Evolutionary conservation across 2,113 vertebrate genomes (phyloP).

Genomic region (Anolis carolinensis): DNA sequence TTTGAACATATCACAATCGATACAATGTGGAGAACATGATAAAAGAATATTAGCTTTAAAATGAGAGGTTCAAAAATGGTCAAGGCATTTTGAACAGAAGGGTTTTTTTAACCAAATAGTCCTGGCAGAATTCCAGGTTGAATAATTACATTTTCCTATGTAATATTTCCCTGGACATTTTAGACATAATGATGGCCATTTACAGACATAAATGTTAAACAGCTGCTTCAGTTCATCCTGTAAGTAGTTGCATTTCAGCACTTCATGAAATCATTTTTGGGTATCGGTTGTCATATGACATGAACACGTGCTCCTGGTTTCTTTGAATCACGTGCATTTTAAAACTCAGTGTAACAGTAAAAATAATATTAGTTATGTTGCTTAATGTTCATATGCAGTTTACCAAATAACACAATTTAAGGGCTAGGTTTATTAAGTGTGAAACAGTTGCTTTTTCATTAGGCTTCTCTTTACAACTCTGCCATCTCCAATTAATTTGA

Average conservation of each 20-base stretch:
- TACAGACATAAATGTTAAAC: constrained; percentile 36
- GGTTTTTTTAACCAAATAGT: constrained; percentile 30
- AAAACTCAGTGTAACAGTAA: background rate
- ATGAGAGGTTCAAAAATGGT: background rate
- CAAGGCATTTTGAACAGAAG: background rate
- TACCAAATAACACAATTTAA: background rate
- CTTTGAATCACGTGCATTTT: background rate
- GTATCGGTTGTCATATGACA: constrained; percentile 25
- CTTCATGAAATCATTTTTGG: constrained; percentile 25
- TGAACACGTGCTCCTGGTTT: background rate
- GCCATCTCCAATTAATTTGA: background rate
- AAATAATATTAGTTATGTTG: background rate
- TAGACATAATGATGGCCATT: constrained; percentile 37
- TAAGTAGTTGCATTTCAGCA: constrained; percentile 32
- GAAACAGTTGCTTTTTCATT: background rate
- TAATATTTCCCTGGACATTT: constrained; percentile 32
- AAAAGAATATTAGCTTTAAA: background rate
- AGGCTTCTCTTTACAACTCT: background rate
- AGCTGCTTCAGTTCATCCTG: constrained; percentile 49
- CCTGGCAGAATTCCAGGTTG: background rate
- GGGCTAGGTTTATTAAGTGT: background rate
- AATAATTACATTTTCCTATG: constrained; percentile 17
- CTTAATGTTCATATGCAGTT: background rate
- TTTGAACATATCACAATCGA: background rate
- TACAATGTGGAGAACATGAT: background rate